Base-by-base conservation (phyloP, 2,888 invertebrate genomes). In the Diabrotica balteata region DNA sequence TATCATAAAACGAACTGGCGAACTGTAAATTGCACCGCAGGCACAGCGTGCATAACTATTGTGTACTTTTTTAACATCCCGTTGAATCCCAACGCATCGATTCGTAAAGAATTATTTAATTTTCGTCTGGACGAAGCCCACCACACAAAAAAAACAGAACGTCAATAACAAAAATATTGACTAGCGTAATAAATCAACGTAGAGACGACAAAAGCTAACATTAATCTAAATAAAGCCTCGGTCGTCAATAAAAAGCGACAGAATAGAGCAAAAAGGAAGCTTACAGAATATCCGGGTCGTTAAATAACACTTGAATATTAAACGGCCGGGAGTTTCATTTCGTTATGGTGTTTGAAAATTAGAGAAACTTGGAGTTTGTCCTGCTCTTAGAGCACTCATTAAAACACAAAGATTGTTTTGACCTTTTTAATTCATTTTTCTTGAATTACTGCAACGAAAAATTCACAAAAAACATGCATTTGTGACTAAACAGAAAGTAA, bases 111-210 rank as follows among this genome's bases (percentile, higher is more conserved):
- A 22, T 22, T 51, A 51, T 51, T 51, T 22, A 51, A 51, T 51
- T 22, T 51, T 51, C 51, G 17, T 51, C 51, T 51, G 51, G 51
- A 51, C 51, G 8, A 7, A 51, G 22, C 7, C 17, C 11, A 51
- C 22, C 7, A 32, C 32, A 32, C 32, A 32, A 32, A 32, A 32
- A 32, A 32, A 32, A 32, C 32, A 51, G 9, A 51, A 51, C 51
- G 51, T 22, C 51, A 51, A 51, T 51, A 53, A 53, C 32, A 53
- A 53, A 53, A 8, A 53, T 53, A 53, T 53, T 53, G 53, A 53
- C 53, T 22, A 32, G 7, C 32, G 42, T 42, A 53, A 53, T 53
- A 53, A 53, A 53, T 53, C 53, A 53, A 53, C 22, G 53, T 43
- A 32, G 7, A 53, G 9, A 53, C 10, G 53, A 53, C 53, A 43